Base-by-base conservation (phyloP, 2,888 invertebrate genomes). In the Cheiracanthium punctorium region DNA sequence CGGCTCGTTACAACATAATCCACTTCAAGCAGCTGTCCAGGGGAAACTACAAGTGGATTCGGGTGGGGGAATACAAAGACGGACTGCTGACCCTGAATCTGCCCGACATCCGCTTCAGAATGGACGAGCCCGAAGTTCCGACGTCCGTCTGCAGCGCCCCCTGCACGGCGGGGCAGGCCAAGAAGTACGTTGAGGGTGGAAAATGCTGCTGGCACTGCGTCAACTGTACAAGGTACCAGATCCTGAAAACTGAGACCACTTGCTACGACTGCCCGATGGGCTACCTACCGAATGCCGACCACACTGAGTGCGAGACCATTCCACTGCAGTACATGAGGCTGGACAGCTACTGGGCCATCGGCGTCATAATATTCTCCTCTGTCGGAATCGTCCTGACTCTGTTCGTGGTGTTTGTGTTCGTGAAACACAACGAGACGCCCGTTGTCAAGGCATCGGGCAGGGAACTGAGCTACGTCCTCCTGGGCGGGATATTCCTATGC, bases 161-260 rank as follows among this genome's bases (percentile, higher is more conserved):
- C 87, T 98, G 98, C 91, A 95, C 95, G 90, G 93, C 94, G 80
- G 97, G 97, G 0, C 97, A 98, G 92, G 97, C 97, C 86, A 97
- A 96, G 93, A 96, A 96, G 92, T 96, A 96, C 92, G 96, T 97
- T 67, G 97, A 97, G 91, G 97, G 97, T 0, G 97, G 97, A 92
- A 96, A 95, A 91, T 97, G 97, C 92, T 97, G 97, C 92, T 97
- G 97, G 97, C 96, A 96, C 91, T 97, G 97, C 92, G 95, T 96
- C 93, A 96, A 96, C 92, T 97, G 98, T 92, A 95, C 95, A 71
- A 95, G 95, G 91, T 96, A 96, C 92, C 95, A 97, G 94, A 96
- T 95, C 90, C 94, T 95, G 0, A 93, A 92, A 30, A 95, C 96
- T 91, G 96, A 96, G 91, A 97, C 96, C 0, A 95, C 95, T 87